These are phyloP conservation scores for Gallinago nigripennis DNA, from an alignment of 2,797 vertebrate species.

Conservation along the genomic window DNA sequence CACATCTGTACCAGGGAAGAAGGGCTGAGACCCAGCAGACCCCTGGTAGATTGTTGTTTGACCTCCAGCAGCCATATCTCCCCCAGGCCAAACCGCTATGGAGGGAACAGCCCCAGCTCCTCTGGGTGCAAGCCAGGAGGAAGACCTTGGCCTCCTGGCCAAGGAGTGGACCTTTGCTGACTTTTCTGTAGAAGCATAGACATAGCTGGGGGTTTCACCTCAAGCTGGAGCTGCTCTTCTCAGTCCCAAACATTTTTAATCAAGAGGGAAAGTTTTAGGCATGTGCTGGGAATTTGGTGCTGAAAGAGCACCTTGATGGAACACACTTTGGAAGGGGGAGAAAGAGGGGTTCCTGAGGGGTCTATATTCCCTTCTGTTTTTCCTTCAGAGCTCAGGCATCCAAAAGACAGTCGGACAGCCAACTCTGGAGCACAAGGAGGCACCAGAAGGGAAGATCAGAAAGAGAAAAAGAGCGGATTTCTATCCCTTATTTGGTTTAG, in stretches of 20 bases:
- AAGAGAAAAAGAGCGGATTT: neutral
- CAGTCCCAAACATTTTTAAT: neutral
- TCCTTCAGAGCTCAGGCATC: neutral
- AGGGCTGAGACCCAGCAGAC: neutral
- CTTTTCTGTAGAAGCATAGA: neutral
- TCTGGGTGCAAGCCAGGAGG: neutral
- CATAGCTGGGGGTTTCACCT: neutral
- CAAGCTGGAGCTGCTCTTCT: neutral
- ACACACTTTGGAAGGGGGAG: neutral
- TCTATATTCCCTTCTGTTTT: neutral
- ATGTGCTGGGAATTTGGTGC: neutral
- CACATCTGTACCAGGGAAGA: neutral
- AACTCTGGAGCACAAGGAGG: neutral
- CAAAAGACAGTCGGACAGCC: neutral
- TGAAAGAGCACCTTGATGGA: neutral
- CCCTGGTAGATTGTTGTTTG: neutral
- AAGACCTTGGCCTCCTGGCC: neutral
- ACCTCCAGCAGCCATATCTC: neutral
- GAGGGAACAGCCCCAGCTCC: neutral
- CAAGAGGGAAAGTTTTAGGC: neutral
- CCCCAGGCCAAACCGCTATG: neutral
- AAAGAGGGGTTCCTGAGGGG: neutral
- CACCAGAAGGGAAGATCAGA: constrained; percentile 19
- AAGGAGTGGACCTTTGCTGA: neutral
- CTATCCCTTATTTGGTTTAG: constrained; percentile 48